Evolutionary conservation across 1,140 invertebrate genomes (phyloP), one percentile per base, ranked within the genome.

Genomic region (Diachasma alloeum): DNA sequence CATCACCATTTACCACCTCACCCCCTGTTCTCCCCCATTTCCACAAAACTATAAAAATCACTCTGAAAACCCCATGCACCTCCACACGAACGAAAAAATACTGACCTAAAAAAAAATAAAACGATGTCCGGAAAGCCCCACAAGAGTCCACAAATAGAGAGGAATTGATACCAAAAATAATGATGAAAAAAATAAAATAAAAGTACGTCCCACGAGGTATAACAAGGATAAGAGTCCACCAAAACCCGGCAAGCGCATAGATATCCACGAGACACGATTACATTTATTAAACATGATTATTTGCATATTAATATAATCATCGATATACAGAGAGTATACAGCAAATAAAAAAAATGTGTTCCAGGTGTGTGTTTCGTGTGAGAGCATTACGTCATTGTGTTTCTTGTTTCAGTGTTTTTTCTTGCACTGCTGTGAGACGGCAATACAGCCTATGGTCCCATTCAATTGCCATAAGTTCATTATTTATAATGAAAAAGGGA

Each of bases 201-300:
- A 88, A 89, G 84, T 87, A 88, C 87, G 87, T 88, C 82, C 86
- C 48, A 88, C 81, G 75, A 87, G 87, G 85, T 87, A 86, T 82
- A 68, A 68, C n/a, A 68, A 86, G 86, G 86, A 78, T 87, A 86
- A 88, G 77, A 90, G 85, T 87, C 82, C 84, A 89, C 87, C 88
- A 90, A 82, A 84, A 84, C 87, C 88, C 86, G 81, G 83, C 86
- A 90, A 90, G 88, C 88, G 80, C 84, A 88, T 88, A 89, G 85
- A 85, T 88, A 84, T 88, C 88, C 88, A 89, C 87, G 85, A 89
- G 86, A 86, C 87, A 90, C 83, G 83, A 85, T 83, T 86, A 86
- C 85, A 87, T 90, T 90, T 90, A 90, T 89, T 90, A 88, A 90
- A 89, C 88, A 90, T 88, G 83, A 88, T 89, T 87, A 85, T 88